Base-by-base conservation (phyloP, 2,888 invertebrate species). In the Calameuta idolon region DNA sequence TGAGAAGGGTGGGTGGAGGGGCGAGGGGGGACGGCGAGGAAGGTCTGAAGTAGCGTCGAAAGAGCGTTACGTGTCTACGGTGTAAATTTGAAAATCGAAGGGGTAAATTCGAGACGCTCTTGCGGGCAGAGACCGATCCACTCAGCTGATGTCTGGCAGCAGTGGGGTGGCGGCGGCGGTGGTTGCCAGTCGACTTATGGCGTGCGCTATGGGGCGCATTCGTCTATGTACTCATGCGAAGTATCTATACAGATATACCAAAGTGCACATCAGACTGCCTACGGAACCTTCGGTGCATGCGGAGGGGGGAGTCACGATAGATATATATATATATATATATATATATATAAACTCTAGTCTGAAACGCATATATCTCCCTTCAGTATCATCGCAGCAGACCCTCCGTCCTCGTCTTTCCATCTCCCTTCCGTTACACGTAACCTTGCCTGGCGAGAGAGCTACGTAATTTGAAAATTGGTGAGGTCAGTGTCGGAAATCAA, bases 401-500 rank as follows among this genome's bases (percentile, higher is more conserved):
- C 55, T 23, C 55, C 2, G 55, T 55, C 55, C 55, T 23, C 1
- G 55, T 55, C 55, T 23, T 23, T 55, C 23, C 55, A 2, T 55
- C 55, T 55, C 23, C 55, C 55, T 55, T 55, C 55, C 55, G 23
- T 55, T 23, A 2, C 15, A 9, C 55, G 15, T 15, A 55, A 55
- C 55, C 23, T 55, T 55, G 55, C 55, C 23, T 35, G 35, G 35
- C 12, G 35, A 40, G 31, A 30, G 75, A 30, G 69, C 68, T 79
- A 76, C 78, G 83, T 81, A 81, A 84, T 85, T 86, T 81, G 84
- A 86, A 86, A 87, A 87, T 87, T 87, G 86, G 83, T 81, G 84
- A 86, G 86, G 86, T 87, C 86, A 87, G 87, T 86, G 84, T 83
- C 83, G 83, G 84, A 81, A 84, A 85, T 81, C 82, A 81, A 79